Evolutionary conservation across 2,113 vertebrate species (phyloP), one percentile per base, ranked within the genome.

Genomic region (Silurus meridionalis): DNA sequence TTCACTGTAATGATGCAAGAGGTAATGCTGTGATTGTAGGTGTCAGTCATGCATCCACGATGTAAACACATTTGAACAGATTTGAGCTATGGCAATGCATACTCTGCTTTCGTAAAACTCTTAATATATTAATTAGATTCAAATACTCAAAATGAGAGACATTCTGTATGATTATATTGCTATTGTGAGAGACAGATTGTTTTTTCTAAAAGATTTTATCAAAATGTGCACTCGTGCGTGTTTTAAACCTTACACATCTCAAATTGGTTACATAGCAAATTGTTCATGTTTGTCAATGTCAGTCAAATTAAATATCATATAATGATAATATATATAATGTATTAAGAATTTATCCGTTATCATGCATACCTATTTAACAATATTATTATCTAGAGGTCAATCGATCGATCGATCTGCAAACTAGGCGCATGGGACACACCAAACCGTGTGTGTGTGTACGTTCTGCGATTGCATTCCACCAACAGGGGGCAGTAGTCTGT

Each of bases 1-100:
- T 82, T 55, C 17, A 7, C 53, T 79, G 14, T 58, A 83, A 72
- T 58, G 52, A 58, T 23, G 52, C 17, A 25, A 11, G 8, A 58
- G 25, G 5, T 58, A 83, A 83, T 71, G 66, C 82, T 83, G 52
- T 50, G 25, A 83, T 19, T 58, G 52, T 25, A 55, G 74, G 61
- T 66, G 50, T 67, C 6, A 25, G 81, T 69, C 2, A 8, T 72
- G 25, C 61, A n/a, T 69, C 55, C 37, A 71, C 77, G 25, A 37
- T 72, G 17, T 53, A 8, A 50, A 52, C 23, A 78, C 60, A 55
- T n/a, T 37, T 84, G 60, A 61, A 79, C 60, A 77, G 19, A 57
- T 21, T 55, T 15, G 0, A 55, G 21, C 13, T 11, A 21, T 28
- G 52, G 21, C 13, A 69, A 53, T 11, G 14, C 19, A n/a, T 61